Evolutionary conservation across 2,113 vertebrate genomes (phyloP).

Genomic region (Callionymus lyra): DNA sequence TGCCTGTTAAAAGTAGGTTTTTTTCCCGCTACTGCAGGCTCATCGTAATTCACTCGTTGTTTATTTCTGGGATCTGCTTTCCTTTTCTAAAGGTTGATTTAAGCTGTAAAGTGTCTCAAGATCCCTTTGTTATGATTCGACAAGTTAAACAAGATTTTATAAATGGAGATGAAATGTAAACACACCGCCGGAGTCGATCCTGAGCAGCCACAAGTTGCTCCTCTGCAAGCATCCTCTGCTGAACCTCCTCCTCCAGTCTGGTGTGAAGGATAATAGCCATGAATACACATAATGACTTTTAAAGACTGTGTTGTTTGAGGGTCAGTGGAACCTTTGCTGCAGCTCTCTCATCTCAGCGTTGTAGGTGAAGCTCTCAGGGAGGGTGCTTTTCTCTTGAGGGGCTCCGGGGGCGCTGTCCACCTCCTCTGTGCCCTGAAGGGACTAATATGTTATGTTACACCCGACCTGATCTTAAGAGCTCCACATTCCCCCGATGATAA

Average conservation of each 20-base stretch:
- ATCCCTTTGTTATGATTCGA: too few species aligned
- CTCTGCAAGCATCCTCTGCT: constrained; percentile 68
- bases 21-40: too few species aligned
- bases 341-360: constrained; percentile 71
- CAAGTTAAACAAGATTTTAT: too few species aligned
- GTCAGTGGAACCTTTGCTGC: constrained; percentile 67
- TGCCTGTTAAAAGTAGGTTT: too few species aligned
- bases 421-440: constrained; percentile 59
- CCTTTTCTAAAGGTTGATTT: too few species aligned
- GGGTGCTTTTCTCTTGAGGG: constrained; percentile 73
- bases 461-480: too few species aligned
- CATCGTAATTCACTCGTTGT: not conserved
- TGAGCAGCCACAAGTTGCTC: constrained; percentile 75
- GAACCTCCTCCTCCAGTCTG: constrained; percentile 75
- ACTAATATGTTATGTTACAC: too few species aligned
- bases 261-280: not conserved
- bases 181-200: constrained; percentile 67
- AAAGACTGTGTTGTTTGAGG: too few species aligned
- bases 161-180: not conserved
- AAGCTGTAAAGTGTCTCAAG: too few species aligned
- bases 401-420: constrained; percentile 79
- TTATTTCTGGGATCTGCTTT: not conserved
- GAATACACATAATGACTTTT: too few species aligned
- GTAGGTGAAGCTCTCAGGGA: constrained; percentile 46
- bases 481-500: not conserved